Evolutionary conservation across 2,888 invertebrate genomes (phyloP).

Genomic region (Craniophora ligustri): DNA sequence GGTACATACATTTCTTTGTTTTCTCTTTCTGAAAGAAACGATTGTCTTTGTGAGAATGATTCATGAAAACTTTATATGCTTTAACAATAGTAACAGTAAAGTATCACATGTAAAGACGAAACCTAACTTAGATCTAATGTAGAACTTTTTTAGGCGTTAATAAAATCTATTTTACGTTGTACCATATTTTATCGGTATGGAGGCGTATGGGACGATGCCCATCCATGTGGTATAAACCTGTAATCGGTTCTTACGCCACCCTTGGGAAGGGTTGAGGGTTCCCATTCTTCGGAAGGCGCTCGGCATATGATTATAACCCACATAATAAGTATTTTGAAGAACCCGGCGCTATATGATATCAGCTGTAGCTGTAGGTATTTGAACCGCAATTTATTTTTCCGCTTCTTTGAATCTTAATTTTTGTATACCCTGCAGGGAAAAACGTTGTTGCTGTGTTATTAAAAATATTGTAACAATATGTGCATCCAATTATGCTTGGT

Average conservation of each 20-base stretch:
- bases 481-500: not conserved
- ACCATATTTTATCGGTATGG: not conserved
- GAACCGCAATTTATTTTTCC: conserved; percentile 15
- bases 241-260: conserved; percentile 24
- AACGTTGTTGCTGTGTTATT: conserved; percentile 5
- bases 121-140: no score
- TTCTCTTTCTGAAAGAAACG: no score
- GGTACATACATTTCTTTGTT: no score
- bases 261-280: conserved; percentile 12
- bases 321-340: conserved; percentile 20
- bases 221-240: conserved; percentile 22
- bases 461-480: conserved; percentile 5
- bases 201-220: conserved; percentile 1
- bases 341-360: conserved; percentile 10
- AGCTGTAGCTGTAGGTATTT: not conserved
- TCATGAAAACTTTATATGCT: no score
- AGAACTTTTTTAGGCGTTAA: no score
- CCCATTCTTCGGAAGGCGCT: conserved; percentile 26
- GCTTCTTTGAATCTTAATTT: conserved; percentile 34
- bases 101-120: no score
- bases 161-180: not conserved
- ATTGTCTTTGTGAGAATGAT: no score
- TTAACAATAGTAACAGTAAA: no score
- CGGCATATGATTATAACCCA: conserved; percentile 39
- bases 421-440: conserved; percentile 19